Conservation (phyloP, 2,888 invertebrate species). For the Eudasyphora cyanicolor region DNA sequence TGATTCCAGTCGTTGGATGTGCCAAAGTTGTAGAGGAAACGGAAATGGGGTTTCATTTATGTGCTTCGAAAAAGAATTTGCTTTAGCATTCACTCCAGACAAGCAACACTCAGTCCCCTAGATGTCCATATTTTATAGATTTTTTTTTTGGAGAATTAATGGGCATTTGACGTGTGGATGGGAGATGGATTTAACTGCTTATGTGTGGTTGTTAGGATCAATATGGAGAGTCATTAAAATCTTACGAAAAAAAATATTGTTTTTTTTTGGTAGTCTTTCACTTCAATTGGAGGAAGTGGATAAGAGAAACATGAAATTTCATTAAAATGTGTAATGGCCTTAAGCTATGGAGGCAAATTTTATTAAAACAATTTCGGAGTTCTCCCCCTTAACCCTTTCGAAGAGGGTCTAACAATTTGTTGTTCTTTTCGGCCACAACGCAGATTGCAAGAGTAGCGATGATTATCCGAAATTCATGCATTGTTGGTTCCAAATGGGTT, state of each 20-base stretch:
- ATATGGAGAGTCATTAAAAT: conserved; percentile 1
- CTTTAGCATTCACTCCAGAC: background rate
- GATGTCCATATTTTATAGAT: background rate
- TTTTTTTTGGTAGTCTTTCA: background rate
- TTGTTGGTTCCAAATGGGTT: too few relatives aligned
- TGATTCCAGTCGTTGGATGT: conserved; percentile 8
- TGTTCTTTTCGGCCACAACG: too few relatives aligned
- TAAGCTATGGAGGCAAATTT: conserved; percentile 49
- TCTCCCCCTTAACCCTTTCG: background rate
- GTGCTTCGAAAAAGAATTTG: background rate
- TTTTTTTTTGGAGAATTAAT: background rate
- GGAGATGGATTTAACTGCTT: background rate
- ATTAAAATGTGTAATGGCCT: conserved; percentile 45
- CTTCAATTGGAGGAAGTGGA: background rate
- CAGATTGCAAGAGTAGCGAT: too few relatives aligned
- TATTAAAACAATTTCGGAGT: conserved; percentile 37
- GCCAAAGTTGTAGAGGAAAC: conserved; percentile 29
- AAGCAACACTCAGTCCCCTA: background rate
- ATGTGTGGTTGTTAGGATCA: background rate
- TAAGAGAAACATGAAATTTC: background rate
- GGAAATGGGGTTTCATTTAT: background rate
- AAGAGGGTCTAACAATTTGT: too few relatives aligned
- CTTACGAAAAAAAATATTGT: background rate
- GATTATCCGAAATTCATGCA: too few relatives aligned
- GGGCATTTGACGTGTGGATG: too few relatives aligned